These are phyloP conservation scores for Porites rus DNA, from an alignment of 92 coral and sea anemone species.

Conservation along the genomic window DNA sequence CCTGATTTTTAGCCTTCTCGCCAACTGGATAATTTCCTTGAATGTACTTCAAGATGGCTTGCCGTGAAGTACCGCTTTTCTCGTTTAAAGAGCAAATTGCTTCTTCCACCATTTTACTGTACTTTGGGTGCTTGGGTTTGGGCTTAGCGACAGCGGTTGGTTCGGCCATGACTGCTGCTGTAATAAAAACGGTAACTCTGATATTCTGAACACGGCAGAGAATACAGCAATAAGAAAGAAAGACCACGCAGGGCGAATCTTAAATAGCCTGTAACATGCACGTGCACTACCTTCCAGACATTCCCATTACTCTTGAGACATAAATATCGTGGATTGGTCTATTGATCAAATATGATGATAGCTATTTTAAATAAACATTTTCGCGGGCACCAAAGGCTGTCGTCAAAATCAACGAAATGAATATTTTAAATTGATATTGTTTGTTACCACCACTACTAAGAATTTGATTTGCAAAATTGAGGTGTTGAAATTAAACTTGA, in stretches of 20 bases:
- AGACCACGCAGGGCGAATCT: neutral
- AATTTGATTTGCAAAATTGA: too few species aligned
- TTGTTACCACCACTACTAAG: too few species aligned
- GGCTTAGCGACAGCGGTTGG: slow-evolving; percentile 19
- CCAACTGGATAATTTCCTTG: slow-evolving; percentile 79
- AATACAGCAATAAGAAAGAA: neutral
- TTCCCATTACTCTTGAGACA: neutral
- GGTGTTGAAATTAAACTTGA: too few species aligned
- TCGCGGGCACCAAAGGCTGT: neutral
- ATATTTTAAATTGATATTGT: neutral
- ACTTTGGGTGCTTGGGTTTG: slow-evolving; percentile 74
- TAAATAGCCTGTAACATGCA: slow-evolving; percentile 25
- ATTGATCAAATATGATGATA: neutral
- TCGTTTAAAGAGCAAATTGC: slow-evolving; percentile 80
- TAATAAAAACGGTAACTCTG: neutral
- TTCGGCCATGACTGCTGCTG: slow-evolving; percentile 4
- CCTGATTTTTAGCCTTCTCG: slow-evolving; percentile 65
- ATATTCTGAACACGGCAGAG: neutral
- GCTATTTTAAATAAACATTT: neutral
- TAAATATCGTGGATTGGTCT: neutral
- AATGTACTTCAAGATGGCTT: slow-evolving; percentile 82
- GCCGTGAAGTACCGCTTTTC: slow-evolving; percentile 89
- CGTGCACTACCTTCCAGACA: neutral
- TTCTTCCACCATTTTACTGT: slow-evolving; percentile 88
- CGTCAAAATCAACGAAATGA: slow-evolving; percentile 1